Percentiles rank a stretch among this genome's conserved stretches.
Evolutionary conservation across 1,140 invertebrate genomes (phyloP).

Genomic region (Anagrus nilaparvatae): DNA sequence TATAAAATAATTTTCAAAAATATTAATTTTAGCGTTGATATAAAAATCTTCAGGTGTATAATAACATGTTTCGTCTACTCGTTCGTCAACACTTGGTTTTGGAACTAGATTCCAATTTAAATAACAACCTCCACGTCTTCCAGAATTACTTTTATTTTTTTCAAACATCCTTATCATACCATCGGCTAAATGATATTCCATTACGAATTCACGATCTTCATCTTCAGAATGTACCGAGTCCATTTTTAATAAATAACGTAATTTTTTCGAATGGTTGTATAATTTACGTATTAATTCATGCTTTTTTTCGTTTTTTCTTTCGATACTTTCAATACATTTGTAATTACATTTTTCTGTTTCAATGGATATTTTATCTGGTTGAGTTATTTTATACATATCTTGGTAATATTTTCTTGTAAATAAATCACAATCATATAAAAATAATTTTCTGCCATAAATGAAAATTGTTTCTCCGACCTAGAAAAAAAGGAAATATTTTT

Average conservation of each 20-base stretch:
- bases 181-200: constrained; percentile 56
- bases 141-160: constrained; percentile 52
- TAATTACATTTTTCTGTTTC: too few relatives aligned
- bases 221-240: constrained; percentile 60
- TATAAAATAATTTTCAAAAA: constrained; percentile 56
- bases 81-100: constrained; percentile 51
- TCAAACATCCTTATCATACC: constrained; percentile 53
- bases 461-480: constrained; percentile 57
- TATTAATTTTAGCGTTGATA: constrained; percentile 51
- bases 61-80: constrained; percentile 34
- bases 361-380: too few relatives aligned
- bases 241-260: constrained; percentile 55
- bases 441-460: constrained; percentile 57
- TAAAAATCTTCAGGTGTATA: constrained; percentile 58
- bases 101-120: constrained; percentile 54
- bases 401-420: constrained; percentile 70
- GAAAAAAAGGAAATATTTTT: constrained; percentile 13
- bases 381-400: constrained; percentile 39
- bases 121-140: constrained; percentile 59
- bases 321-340: too few relatives aligned
- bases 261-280: constrained; percentile 49
- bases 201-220: constrained; percentile 49
- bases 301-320: constrained; percentile 35
- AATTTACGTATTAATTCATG: constrained; percentile 56
- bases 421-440: constrained; percentile 68